Conservation (phyloP, 2,888 invertebrate species). For the Cheilosia variabilis region DNA sequence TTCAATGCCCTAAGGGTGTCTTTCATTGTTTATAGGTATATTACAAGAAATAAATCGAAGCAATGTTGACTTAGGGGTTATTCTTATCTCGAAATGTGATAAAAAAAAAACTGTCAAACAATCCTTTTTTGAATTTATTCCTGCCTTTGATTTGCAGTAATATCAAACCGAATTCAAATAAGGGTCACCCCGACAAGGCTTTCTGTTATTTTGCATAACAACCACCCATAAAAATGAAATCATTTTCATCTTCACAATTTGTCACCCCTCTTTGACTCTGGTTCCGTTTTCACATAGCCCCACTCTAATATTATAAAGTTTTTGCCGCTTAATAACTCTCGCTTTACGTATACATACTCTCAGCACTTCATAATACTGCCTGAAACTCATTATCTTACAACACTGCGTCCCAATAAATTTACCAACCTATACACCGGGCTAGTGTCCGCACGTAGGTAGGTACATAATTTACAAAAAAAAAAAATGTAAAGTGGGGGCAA, state of each 20-base stretch:
- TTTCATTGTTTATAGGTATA: constrained; percentile 45
- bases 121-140: constrained; percentile 4
- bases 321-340: constrained; percentile 51
- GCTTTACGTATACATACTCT: constrained; percentile 31
- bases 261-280: background rate
- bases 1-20: constrained; percentile 15
- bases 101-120: constrained; percentile 7
- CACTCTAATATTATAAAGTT: constrained; percentile 49
- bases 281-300: constrained; percentile 5
- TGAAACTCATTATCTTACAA: constrained; percentile 63
- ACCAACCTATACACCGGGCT: constrained; percentile 28
- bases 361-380: constrained; percentile 61
- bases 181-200: constrained; percentile 29
- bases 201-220: constrained; percentile 52
- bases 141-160: constrained; percentile 8
- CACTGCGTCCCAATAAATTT: constrained; percentile 60
- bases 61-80: constrained; percentile 50
- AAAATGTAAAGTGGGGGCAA: constrained; percentile 9
- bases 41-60: constrained; percentile 45
- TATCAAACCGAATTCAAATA: constrained; percentile 17
- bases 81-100: constrained; percentile 18
- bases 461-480: constrained; percentile 25
- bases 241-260: background rate
- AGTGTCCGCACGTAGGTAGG: constrained; percentile 39
- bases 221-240: constrained; percentile 47